phyloP scores from a whole-genome alignment of 2,888 invertebrate genomes.

The Dicycla oo region DNA sequence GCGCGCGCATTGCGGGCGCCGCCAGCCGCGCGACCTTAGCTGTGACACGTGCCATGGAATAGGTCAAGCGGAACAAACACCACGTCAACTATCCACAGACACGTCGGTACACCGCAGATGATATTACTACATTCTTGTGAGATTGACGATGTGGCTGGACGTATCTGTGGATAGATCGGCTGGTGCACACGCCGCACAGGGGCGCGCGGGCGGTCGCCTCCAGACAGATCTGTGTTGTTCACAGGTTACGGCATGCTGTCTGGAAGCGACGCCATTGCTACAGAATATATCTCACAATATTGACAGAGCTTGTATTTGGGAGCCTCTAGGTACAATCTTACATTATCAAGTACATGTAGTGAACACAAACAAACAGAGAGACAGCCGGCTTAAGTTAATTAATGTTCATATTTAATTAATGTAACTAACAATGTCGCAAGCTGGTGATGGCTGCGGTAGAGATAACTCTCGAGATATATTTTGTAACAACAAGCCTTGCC shows the following conservation, averaged over 20 bases:
- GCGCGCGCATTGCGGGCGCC: slow-evolving; percentile 14
- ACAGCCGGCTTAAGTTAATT: slow-evolving; percentile 8
- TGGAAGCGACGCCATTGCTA: slow-evolving; percentile 32
- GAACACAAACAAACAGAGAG: slow-evolving; percentile 23
- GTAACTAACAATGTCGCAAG: slow-evolving; percentile 14
- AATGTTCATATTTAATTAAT: slow-evolving; percentile 27
- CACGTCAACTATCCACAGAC: slow-evolving; percentile 21
- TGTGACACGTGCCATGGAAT: slow-evolving; percentile 61
- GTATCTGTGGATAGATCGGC: slow-evolving; percentile 9
- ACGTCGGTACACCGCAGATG: not conserved
- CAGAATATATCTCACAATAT: slow-evolving; percentile 57
- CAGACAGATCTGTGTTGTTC: slow-evolving; percentile 6
- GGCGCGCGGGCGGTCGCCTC: slow-evolving; percentile 14
- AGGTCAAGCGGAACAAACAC: slow-evolving; percentile 53
- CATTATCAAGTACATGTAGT: slow-evolving; percentile 39
- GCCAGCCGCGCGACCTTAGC: slow-evolving; percentile 46
- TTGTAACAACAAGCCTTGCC: slow-evolving; percentile 44
- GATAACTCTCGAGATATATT: slow-evolving; percentile 49
- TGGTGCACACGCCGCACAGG: slow-evolving; percentile 1
- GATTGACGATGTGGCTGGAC: not conserved
- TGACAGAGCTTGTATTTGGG: slow-evolving; percentile 13
- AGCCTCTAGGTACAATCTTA: slow-evolving; percentile 9
- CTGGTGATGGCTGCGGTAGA: not conserved
- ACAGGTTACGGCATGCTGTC: slow-evolving; percentile 1
- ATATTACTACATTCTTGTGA: not conserved